These are phyloP conservation scores for Leptodactylus fallax DNA, from an alignment of 2,797 vertebrate species.

Conservation along the genomic window DNA sequence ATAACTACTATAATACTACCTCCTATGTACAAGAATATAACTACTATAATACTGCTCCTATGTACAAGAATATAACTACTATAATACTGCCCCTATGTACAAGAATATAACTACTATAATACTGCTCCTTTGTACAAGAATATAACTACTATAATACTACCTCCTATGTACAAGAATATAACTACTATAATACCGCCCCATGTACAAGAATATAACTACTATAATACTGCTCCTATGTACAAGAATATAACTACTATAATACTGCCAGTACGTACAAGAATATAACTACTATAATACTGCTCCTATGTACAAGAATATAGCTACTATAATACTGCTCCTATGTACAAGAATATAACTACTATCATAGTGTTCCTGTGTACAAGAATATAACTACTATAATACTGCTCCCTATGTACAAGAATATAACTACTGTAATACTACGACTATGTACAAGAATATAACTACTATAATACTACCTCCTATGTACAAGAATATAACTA, in stretches of 20 bases:
- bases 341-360: too few relatives aligned
- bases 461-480: too few relatives aligned
- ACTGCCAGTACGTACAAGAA: neutral
- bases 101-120: conserved; percentile 10
- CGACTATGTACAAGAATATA: too few relatives aligned
- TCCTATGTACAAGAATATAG: too few relatives aligned
- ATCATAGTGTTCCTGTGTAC: too few relatives aligned
- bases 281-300: conserved; percentile 8
- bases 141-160: conserved; percentile 6
- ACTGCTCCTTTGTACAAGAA: neutral
- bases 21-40: neutral
- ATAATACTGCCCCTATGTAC: neutral
- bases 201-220: neutral
- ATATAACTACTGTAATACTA: too few relatives aligned
- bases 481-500: too few relatives aligned
- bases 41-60: neutral
- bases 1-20: conserved; percentile 6
- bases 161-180: neutral
- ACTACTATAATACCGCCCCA: too few relatives aligned
- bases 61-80: neutral
- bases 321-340: too few relatives aligned
- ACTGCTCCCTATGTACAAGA: too few relatives aligned
- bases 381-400: too few relatives aligned
- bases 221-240: conserved; percentile 2
- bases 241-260: conserved; percentile 2